Base-by-base conservation (phyloP, 2,113 vertebrate genomes). In the Phodopus roborovskii region DNA sequence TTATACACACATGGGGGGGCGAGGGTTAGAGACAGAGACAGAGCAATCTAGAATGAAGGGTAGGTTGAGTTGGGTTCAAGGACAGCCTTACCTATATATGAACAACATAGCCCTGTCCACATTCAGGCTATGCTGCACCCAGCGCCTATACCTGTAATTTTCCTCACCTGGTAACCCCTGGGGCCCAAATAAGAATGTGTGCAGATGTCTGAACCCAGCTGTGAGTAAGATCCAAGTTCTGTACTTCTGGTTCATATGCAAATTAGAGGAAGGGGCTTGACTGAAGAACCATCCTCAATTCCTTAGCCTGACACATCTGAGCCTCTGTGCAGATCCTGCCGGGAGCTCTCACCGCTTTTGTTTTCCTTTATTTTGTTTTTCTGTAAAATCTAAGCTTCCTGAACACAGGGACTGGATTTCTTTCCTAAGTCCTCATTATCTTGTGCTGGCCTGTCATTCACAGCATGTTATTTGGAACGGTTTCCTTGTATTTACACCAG, bases 401-500 rank as follows among this genome's bases (percentile, higher is more conserved):
- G 71, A 96, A 95, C 74, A 79, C 20, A 66, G 75, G 20, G 39
- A 66, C 36, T 45, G 36, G 39, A 91, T 93, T 28, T 45, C 3
- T 91, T 94, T 82, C 92, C 83, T 90, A 87, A 84, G 75, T 90
- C 60, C 73, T 96, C 48, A 50, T 71, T 91, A 90, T 90, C 91
- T 68, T 85, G 36, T 24, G 45, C 53, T 77, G 50, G n/a, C 28
- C 82, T 84, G 83, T 48, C 53, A 90, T 19, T 73, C 88, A 94
- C 48, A 88, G 48, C 74, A 1, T 68, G 84, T 92, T 96, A 56
- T 42, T 87, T 96, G 53, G 93, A 88, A 88, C 90, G 20, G 94
- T 39, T 93, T 90, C 48, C 85, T 78, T 77, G 20, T 75, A 92
- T 93, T 87, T 94, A 96, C 16, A 88, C 36, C 24, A 78, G 86